Base-by-base conservation (phyloP, 1,140 invertebrate genomes). In the Babylonia areolata region DNA sequence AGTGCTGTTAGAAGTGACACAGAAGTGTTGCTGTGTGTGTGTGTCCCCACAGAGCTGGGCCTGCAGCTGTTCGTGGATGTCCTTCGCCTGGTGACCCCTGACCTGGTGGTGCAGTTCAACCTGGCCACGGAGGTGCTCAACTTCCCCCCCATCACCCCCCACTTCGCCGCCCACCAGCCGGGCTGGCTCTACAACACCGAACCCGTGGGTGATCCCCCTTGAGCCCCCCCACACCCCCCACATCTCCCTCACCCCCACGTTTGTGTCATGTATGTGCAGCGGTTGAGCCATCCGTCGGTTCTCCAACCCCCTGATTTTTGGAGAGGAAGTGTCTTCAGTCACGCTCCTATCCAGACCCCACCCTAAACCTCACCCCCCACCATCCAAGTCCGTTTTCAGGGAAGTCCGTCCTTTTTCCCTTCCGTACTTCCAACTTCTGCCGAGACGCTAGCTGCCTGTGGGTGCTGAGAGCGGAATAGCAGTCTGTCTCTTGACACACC, bases 41-140 rank as follows among this genome's bases (percentile, higher is more conserved):
- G 17, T 46, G 23, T 80, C 31, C 3, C 5, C 23, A n/a, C n/a
- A 92, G 93, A 93, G 17, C 77, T 94, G 15, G 94, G 94, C 17
- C 82, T 94, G 37, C 87, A 89, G 31, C 79, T 95, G 28, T 89
- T 93, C 40, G 86, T 93, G 37, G 92, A 94, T 73, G 89, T 91
- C 1, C 40, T 94, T 12, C 86, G 91, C 73, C 87, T 94, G 11
- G 81, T 92, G 28, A 42, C 89, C 28, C 94, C 94, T 31, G 88
- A 87, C 33, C 85, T 92, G 31, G 88, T 95, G 0, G 83, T 95
- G 54, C 93, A 94, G 87, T 86, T 95, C 5, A 87, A 91, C 17
- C 90, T 90, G 39, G 35, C 73, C 51, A 89, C 89, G n/a, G 12
- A 51, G 3, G 31, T 80, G 28, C 88, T 90, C 33, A 93, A 93